Evolutionary conservation across 2,888 invertebrate genomes (phyloP).

Genomic region (Phasia obesa): DNA sequence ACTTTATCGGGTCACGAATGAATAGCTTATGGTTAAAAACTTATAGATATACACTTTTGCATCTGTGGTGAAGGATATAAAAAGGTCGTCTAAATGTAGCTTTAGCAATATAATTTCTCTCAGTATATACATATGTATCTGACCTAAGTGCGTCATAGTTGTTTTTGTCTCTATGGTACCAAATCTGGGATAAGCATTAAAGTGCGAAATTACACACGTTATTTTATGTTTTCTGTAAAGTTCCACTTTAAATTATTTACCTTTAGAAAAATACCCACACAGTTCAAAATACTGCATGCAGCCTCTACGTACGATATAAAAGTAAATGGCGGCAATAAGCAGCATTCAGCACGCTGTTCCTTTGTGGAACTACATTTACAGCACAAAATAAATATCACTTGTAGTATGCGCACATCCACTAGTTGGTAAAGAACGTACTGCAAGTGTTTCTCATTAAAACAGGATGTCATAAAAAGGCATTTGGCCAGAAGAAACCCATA

Average conservation of each 20-base stretch:
- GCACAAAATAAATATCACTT: conserved; percentile 18
- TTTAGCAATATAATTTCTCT: neutral
- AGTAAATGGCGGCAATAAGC: conserved; percentile 24
- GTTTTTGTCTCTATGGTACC: conserved; percentile 31
- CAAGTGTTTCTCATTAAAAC: conserved; percentile 60
- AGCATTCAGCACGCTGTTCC: conserved; percentile 58
- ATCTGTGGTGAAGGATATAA: no score
- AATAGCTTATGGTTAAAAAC: no score
- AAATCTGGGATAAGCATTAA: conserved; percentile 70
- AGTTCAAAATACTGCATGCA: conserved; percentile 10
- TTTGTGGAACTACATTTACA: conserved; percentile 13
- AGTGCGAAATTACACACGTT: conserved; percentile 70
- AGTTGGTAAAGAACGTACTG: conserved; percentile 25
- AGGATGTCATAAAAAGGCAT: conserved; percentile 67
- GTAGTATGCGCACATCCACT: conserved; percentile 4
- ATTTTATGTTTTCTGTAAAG: conserved; percentile 37
- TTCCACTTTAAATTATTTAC: conserved; percentile 49
- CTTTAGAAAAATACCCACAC: conserved; percentile 28
- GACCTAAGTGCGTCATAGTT: neutral
- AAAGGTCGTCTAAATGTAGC: no score
- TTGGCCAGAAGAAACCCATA: conserved; percentile 46
- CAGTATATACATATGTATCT: conserved; percentile 1
- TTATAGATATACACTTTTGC: no score
- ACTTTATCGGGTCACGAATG: no score
- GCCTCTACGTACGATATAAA: conserved; percentile 1